These are phyloP conservation scores for Magallana ariakensis DNA, from an alignment of 1,140 invertebrate genomes.

Conservation along the genomic window DNA sequence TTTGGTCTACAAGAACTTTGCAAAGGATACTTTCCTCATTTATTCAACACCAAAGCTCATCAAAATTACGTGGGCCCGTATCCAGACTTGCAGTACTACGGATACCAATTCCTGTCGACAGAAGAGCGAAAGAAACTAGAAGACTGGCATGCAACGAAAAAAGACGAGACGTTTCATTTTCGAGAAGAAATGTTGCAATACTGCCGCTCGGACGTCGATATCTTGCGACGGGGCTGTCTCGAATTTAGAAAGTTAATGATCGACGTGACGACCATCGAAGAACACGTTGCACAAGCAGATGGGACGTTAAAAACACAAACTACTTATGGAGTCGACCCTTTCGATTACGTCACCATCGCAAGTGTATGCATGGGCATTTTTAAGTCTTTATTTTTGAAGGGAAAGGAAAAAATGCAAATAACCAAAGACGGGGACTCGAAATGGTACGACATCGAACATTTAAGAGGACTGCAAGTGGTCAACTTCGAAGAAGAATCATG, in stretches of 20 bases:
- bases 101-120: constrained; percentile 44
- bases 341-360: constrained; percentile 51
- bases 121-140: constrained; percentile 47
- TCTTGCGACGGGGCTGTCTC: constrained; percentile 40
- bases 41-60: constrained; percentile 52
- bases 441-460: constrained; percentile 16
- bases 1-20: no score
- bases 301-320: constrained; percentile 32
- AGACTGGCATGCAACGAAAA: constrained; percentile 49
- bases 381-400: constrained; percentile 29
- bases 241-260: constrained; percentile 52
- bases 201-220: constrained; percentile 56
- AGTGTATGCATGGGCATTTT: constrained; percentile 46
- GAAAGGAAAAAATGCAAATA: constrained; percentile 36
- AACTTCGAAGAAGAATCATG: not conserved
- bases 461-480: not conserved
- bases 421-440: not conserved
- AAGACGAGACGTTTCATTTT: constrained; percentile 51
- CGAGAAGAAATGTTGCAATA: constrained; percentile 37
- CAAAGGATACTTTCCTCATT: no score
- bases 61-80: constrained; percentile 49
- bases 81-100: constrained; percentile 45
- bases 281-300: not conserved
- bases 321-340: constrained; percentile 43
- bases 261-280: constrained; percentile 22